phyloP scores from a whole-genome alignment of 2,113 vertebrate genomes.

The Pardalotus punctatus region DNA sequence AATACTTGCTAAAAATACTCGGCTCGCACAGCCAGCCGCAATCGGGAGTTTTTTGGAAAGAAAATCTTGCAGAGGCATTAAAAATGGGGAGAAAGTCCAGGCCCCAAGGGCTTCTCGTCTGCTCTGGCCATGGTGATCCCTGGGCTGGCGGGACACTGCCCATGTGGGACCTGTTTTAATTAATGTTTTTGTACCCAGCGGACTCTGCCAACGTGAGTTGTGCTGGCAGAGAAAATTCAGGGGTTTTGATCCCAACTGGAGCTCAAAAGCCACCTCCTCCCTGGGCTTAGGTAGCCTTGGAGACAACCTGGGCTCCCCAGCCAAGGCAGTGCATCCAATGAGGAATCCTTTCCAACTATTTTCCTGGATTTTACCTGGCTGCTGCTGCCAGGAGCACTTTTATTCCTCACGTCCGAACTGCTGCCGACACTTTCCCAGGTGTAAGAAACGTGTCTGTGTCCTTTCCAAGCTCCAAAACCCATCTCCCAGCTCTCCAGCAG shows the following conservation, averaged over 20 bases:
- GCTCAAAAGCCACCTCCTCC: background rate
- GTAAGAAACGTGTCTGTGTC: background rate
- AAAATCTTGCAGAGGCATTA: background rate
- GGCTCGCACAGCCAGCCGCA: background rate
- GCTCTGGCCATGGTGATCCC: background rate
- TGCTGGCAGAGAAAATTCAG: background rate
- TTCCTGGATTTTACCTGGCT: background rate
- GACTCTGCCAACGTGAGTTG: rapidly evolving
- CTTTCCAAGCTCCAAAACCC: background rate
- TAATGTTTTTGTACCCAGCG: rapidly evolving
- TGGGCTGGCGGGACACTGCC: background rate
- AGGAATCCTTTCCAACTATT: background rate
- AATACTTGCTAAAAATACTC: background rate
- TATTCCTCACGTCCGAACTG: background rate
- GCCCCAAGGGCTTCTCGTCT: background rate
- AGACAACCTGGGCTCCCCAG: background rate
- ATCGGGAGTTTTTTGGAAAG: background rate
- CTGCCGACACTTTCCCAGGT: background rate
- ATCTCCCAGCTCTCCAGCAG: background rate
- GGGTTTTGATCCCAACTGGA: rapidly evolving
- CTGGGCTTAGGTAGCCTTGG: background rate
- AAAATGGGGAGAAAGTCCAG: background rate
- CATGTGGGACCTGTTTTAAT: rapidly evolving
- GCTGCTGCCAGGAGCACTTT: background rate
- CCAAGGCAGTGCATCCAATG: background rate